Evolutionary conservation across 2,888 invertebrate species (phyloP).

Genomic region (Cosmia pyralina): DNA sequence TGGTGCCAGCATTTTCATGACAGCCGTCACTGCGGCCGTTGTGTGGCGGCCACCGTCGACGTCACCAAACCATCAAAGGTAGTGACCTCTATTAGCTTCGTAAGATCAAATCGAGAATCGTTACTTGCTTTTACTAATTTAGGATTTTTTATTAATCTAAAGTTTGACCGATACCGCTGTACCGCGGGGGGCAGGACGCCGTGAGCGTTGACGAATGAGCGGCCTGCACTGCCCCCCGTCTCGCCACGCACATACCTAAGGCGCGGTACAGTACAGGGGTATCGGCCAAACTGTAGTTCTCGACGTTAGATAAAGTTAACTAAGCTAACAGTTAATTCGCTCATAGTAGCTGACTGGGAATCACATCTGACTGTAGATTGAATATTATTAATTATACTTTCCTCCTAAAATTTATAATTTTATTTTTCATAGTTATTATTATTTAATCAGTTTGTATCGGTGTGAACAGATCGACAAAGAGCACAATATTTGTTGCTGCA

Average conservation of each 20-base stretch:
- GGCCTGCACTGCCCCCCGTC: no score
- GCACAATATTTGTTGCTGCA: not conserved
- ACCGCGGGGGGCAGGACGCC: no score
- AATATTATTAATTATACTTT: not conserved
- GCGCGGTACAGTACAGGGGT: no score
- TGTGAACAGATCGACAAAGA: slow-evolving; percentile 7
- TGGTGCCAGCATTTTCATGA: not conserved
- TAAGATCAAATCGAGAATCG: not conserved
- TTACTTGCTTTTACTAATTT: not conserved
- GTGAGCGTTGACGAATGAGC: no score
- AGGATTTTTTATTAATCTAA: no score
- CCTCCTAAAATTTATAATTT: not conserved
- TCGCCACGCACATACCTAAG: no score
- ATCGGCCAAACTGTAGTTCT: not conserved
- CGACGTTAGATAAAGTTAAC: not conserved
- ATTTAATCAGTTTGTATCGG: not conserved
- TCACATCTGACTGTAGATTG: slow-evolving; percentile 9
- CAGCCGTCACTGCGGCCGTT: not conserved
- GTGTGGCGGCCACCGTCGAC: not conserved
- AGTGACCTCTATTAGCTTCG: not conserved
- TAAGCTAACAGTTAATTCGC: not conserved
- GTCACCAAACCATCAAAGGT: not conserved
- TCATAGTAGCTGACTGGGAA: slow-evolving; percentile 8
- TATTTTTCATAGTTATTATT: not conserved
- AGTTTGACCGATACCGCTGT: no score